These are phyloP conservation scores for Urosaurus nigricauda DNA, from an alignment of 2,797 vertebrate genomes.

Conservation along the genomic window DNA sequence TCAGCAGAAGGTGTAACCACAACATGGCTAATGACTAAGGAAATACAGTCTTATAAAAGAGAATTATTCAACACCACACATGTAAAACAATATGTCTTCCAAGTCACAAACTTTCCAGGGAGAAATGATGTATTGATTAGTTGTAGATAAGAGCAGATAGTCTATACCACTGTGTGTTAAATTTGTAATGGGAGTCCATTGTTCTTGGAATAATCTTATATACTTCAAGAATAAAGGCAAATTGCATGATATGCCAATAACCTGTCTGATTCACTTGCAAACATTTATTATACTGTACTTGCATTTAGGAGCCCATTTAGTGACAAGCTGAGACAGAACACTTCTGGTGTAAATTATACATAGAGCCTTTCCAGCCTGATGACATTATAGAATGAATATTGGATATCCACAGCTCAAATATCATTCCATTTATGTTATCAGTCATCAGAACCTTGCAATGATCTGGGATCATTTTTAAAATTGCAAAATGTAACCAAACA, in stretches of 20 bases:
- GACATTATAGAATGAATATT: constrained; percentile 52
- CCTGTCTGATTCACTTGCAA: constrained; percentile 9
- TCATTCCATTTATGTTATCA: constrained; percentile 50
- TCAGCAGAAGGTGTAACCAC: neutral
- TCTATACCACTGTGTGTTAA: neutral
- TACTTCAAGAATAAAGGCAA: neutral
- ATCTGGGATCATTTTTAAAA: neutral
- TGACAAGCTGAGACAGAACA: constrained; percentile 12
- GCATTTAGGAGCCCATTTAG: neutral
- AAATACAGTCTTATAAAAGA: constrained; percentile 3
- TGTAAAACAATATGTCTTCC: neutral
- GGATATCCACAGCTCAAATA: constrained; percentile 44
- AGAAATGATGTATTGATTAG: neutral
- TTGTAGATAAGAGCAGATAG: neutral
- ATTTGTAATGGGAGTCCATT: neutral
- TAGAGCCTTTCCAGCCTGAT: constrained; percentile 51
- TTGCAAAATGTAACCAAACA: neutral
- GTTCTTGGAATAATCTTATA: neutral
- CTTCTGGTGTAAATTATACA: constrained; percentile 51
- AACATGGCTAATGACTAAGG: neutral
- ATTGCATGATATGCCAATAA: constrained; percentile 1
- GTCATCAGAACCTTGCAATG: constrained; percentile 50
- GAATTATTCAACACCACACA: neutral
- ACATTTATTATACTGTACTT: neutral
- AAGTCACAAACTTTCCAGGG: neutral